Base-by-base conservation (phyloP, 2,888 invertebrate genomes). In the Pandemis heparana region DNA sequence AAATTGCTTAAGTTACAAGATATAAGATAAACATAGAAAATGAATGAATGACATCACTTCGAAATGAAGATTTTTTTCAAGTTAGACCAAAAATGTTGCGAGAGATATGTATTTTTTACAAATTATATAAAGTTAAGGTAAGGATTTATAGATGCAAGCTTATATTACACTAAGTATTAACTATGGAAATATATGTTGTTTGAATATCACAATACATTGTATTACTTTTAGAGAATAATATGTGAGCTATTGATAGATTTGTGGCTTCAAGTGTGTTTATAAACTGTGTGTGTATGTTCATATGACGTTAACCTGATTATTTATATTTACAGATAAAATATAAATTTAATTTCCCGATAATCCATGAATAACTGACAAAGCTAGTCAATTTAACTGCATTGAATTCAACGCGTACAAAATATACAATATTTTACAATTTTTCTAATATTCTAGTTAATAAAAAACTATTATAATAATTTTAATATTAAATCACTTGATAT, bases 401-500 rank as follows among this genome's bases (percentile, higher is more conserved):
- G n/a, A 48, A 14, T 23, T 62, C 14, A 16, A 23, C 9, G 51
- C n/a, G 62, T 62, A 70, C 39, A 70, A 62, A 70, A 62, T 51
- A 62, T 51, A 18, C 39, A 9, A 61, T 41, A 69, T 18, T 51
- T 51, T 48, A 39, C 46, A 51, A 39, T 51, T 23, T 14, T 5
- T 9, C 61, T 69, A 51, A 38, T 51, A 32, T 51, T n/a, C 59
- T 62, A 39, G 48, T 39, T 38, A 48, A 69, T 61, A 62, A 41
- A 56, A 69, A 63, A 51, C 39, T 69, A 14, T 61, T 61, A 6
- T 12, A 48, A 62, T 23, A 16, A 10, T 10, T 16, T 68, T 23
- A 69, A 61, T 16, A 69, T 51, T 51, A 61, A 32, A 39, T 51
- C 7, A 51, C 62, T 48, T 51, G 69, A 69, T 69, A 68, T 60